A percentile compares a stretch with the other conserved stretches of the same genome.
Conservation (phyloP, 2,797 vertebrate genomes). For the Picus viridis region DNA sequence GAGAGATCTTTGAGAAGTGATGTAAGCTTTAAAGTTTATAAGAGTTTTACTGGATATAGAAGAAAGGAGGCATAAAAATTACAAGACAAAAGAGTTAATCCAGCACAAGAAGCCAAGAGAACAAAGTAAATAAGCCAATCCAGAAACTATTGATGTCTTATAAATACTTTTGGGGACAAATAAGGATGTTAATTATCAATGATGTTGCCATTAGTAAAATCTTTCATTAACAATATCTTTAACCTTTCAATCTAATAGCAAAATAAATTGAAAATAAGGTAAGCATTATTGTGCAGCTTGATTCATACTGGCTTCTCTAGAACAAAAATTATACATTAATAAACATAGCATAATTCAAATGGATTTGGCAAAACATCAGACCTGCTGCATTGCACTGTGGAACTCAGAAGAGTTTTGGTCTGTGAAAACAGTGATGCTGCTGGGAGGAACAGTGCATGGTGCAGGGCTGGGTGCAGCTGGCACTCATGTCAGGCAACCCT, state of each 20-base stretch:
- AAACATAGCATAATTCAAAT: not conserved
- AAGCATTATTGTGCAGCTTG: not conserved
- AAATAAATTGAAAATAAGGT: not conserved
- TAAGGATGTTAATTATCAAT: not conserved
- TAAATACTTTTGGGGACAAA: not conserved
- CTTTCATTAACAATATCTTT: not conserved
- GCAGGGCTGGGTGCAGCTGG: not conserved
- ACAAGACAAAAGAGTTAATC: not conserved
- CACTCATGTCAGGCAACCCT: fast-evolving
- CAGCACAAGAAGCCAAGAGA: not conserved
- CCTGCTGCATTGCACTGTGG: not conserved
- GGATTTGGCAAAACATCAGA: not conserved
- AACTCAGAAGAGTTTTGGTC: not conserved
- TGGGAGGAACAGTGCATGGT: fast-evolving
- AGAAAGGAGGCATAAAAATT: not conserved
- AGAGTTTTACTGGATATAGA: not conserved
- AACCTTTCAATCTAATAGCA: not conserved
- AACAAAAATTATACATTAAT: not conserved
- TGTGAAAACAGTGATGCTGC: not conserved
- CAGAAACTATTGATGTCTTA: not conserved
- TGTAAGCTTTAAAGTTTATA: not conserved
- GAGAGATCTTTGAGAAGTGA: not conserved
- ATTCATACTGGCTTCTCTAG: not conserved
- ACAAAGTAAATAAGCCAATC: not conserved
- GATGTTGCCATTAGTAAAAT: not conserved